These are phyloP conservation scores for Lateolabrax maculatus DNA, from an alignment of 2,797 vertebrate genomes.

Conservation along the genomic window DNA sequence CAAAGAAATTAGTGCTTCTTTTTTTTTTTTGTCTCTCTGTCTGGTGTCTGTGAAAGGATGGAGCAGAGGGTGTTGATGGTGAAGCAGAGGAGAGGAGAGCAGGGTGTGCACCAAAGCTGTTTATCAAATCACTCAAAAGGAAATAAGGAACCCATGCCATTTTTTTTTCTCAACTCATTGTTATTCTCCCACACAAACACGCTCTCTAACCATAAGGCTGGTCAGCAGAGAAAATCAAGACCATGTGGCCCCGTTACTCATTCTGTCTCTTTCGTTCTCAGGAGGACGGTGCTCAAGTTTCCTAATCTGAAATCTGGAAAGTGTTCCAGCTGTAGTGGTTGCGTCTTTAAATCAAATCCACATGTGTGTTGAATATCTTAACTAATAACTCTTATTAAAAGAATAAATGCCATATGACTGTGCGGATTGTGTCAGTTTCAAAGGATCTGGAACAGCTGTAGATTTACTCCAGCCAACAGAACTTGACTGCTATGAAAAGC, in stretches of 20 bases:
- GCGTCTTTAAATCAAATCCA: constrained; percentile 35
- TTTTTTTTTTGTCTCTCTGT: constrained; percentile 24
- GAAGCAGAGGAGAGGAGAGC: constrained; percentile 17
- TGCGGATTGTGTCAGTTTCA: constrained; percentile 6
- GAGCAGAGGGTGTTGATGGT: constrained; percentile 12
- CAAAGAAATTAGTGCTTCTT: constrained; percentile 58
- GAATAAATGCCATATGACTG: constrained; percentile 31
- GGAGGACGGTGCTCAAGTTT: constrained; percentile 29
- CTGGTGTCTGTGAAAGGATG: constrained; percentile 11
- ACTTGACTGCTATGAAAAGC: constrained; percentile 8
- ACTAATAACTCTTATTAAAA: background rate
- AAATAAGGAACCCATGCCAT: background rate
- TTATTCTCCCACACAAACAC: constrained; percentile 24
- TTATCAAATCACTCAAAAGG: constrained; percentile 33
- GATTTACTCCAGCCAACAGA: constrained; percentile 12
- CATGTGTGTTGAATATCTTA: constrained; percentile 23
- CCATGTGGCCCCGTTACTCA: constrained; percentile 37
- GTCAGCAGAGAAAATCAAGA: constrained; percentile 48
- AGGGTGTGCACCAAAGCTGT: constrained; percentile 41
- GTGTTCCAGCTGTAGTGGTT: constrained; percentile 39
- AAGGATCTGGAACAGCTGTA: constrained; percentile 17
- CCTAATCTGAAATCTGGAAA: constrained; percentile 43
- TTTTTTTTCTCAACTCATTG: background rate
- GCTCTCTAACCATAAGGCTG: constrained; percentile 13
- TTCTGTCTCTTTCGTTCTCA: constrained; percentile 12